These are phyloP conservation scores for Creontiades dilutus DNA, from an alignment of 2,888 invertebrate genomes.

Conservation along the genomic window DNA sequence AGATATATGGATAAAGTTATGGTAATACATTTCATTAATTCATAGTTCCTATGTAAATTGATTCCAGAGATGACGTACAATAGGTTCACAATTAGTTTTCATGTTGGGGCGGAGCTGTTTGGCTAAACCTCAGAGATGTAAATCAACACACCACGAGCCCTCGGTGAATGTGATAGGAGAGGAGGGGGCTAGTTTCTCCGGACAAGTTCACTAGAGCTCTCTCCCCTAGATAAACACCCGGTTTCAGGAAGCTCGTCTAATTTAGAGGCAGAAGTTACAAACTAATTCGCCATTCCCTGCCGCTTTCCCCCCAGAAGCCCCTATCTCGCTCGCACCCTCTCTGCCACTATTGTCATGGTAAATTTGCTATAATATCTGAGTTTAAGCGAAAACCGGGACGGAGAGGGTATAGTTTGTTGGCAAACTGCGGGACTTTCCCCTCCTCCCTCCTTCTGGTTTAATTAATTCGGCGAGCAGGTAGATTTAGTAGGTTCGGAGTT, in stretches of 20 bases:
- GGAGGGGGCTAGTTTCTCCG: slow-evolving; percentile 55
- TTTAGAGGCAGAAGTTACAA: slow-evolving; percentile 72
- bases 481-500: slow-evolving; percentile 57
- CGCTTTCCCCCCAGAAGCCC: neutral
- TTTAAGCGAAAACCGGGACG: slow-evolving; percentile 52
- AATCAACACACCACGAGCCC: slow-evolving; percentile 42
- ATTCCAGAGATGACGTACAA: slow-evolving; percentile 25
- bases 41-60: neutral
- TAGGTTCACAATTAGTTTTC: slow-evolving; percentile 59
- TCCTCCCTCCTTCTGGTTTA: slow-evolving; percentile 1
- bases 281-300: slow-evolving; percentile 68
- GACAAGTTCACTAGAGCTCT: slow-evolving; percentile 58
- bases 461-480: slow-evolving; percentile 65
- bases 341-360: slow-evolving; percentile 73
- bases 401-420: slow-evolving; percentile 23
- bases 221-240: slow-evolving; percentile 68
- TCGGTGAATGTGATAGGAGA: neutral
- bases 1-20: no score
- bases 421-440: neutral
- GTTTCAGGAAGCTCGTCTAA: slow-evolving; percentile 66
- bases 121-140: slow-evolving; percentile 64
- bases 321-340: slow-evolving; percentile 9
- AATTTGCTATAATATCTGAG: slow-evolving; percentile 73
- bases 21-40: no score
- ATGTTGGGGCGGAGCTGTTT: slow-evolving; percentile 32